Evolutionary conservation across 2,797 vertebrate species (phyloP), one percentile per base, ranked within the genome.

Genomic region (Cyprinella venusta): DNA sequence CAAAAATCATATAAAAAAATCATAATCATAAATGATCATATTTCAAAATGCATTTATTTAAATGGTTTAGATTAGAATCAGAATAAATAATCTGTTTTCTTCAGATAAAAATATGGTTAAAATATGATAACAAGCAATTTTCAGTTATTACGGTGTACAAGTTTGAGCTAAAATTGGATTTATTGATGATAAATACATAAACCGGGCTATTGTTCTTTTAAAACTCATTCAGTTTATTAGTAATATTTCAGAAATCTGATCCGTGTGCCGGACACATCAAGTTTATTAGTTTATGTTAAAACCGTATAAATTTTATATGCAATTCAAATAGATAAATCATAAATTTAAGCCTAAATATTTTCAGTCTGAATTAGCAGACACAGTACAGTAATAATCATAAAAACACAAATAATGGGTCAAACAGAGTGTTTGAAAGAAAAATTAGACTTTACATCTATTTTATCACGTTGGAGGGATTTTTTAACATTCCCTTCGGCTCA

Each of bases 141-240:
- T 70, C 40, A 48, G 7, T 8, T 15, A 42, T 13, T 24, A 45
- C 2, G 5, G 45, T 45, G n/a, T 2, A 69, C 45, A 13, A 70
- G 40, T 45, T 24, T 13, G 36, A 68, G 12, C 6, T 5, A 10
- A 42, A 24, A 24, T 40, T 8, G 13, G 13, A 70, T 69, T 45
- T 70, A 70, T 69, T 24, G 67, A 70, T 61, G 56, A 15, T 61
- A n/a, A n/a, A n/a, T n/a, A n/a, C n/a, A n/a, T 26, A 18, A 16
- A 24, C 0, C 21, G 15, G 67, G 21, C 15, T n/a, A 69, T 2
- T 69, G 38, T 68, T 19, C 0, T 42, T 69, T 24, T 24, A 42
- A 68, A 69, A 42, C 19, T 7, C 19, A 68, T 21, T 68, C 10
- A 45, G n/a, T 26, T 16, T 45, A 70, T 69, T 24, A 2, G 6